Evolutionary conservation across 1,140 invertebrate genomes (phyloP), one percentile per base, ranked within the genome.

Genomic region (Drosophila arawakana): DNA sequence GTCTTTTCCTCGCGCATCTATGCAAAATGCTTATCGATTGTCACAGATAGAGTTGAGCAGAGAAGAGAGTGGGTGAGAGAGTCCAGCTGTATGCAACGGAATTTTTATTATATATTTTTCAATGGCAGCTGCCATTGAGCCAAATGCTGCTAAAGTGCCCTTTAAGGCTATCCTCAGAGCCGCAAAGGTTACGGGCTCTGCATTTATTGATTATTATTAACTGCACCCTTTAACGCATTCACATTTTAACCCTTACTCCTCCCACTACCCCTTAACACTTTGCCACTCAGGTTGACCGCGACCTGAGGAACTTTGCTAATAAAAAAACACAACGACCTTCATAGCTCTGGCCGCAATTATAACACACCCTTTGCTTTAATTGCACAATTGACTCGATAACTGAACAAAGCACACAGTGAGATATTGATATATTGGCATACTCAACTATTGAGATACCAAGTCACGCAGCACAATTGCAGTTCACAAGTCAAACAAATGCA

Each of bases 181-280:
- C 46, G 47, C 57, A 80, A 88, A 89, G 83, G 84, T 88, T 86
- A 80, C 73, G 69, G 77, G 73, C 77, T 70, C 43, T 70, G 67
- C 59, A 63, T 67, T 57, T 88, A 88, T 88, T 77, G 80, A 88
- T 89, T 88, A 86, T 82, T 86, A 86, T 89, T 89, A 86, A 83
- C 83, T 77, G 77, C 47, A 52, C 52, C 34, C 46, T 15, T 21
- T 10, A 9, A 9, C 11, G 15, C 46, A 10, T 21, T 10, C 18
- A 9, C 11, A 37, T 37, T 52, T 62, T n/a, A 18, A 34, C 34
- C 8, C 1, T 35, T 9, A 3, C 18, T 1, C 7, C n/a, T 7
- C 9, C 1, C 34, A 50, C 11, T 11, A 18, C 30, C 50, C 54
- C 18, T 21, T 21, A 21, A 21, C 18, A 1, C 1, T 21, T 21